phyloP scores from a whole-genome alignment of 2,797 vertebrate genomes.

The Oreochromis mossambicus region DNA sequence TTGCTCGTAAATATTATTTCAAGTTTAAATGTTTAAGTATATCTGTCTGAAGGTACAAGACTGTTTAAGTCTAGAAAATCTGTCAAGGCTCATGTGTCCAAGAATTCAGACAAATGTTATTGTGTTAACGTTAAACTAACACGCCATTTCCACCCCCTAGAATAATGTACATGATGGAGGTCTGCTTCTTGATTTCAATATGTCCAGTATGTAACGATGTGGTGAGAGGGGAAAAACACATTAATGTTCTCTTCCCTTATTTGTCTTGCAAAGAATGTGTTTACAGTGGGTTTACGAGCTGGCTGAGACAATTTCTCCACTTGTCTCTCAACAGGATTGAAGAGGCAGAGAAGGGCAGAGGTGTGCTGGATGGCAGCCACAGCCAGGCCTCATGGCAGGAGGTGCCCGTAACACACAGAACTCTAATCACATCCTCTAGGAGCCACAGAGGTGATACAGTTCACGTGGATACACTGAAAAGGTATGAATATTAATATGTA shows the following conservation, averaged over 20 bases:
- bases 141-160: not conserved
- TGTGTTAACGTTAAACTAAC: not conserved
- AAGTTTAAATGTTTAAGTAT: not conserved
- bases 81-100: not conserved
- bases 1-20: not conserved
- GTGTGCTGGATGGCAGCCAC: conserved; percentile 53
- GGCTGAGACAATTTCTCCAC: conserved; percentile 37
- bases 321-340: conserved; percentile 50
- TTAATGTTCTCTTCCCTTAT: conserved; percentile 40
- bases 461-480: conserved; percentile 72
- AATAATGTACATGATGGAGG: conserved; percentile 20
- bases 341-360: conserved; percentile 33
- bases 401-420: conserved; percentile 42
- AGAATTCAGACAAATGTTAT: not conserved
- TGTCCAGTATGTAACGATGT: conserved; percentile 44
- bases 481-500: conserved; percentile 34
- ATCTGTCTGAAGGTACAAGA: not conserved
- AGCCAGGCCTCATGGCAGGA: conserved; percentile 70
- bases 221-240: conserved; percentile 22
- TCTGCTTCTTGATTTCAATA: conserved; percentile 27
- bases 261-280: conserved; percentile 48
- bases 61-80: conserved; percentile 13
- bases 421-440: conserved; percentile 62
- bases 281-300: conserved; percentile 65
- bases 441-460: conserved; percentile 63